Evolutionary conservation across 1,140 invertebrate species (phyloP), one percentile per base, ranked within the genome.

Genomic region (Drosophila auraria): DNA sequence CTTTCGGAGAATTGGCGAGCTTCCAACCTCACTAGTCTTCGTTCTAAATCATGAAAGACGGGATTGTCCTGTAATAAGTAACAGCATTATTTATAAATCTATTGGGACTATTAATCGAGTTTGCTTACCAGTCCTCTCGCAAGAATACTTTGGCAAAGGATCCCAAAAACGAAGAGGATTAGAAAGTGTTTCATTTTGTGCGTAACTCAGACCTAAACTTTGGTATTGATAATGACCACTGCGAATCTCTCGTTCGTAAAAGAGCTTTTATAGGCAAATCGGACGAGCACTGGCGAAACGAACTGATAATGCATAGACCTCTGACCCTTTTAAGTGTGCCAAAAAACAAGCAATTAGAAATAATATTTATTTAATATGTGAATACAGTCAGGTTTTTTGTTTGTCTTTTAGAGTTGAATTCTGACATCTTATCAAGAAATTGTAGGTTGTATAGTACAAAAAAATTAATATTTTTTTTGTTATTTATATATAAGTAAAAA

Each of bases 71-170:
- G 30, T 5, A 0, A 20, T 3, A 15, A 15, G 17, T 5, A 17
- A 1, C 2, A 5, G 7, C 2, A 8, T 56, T 15, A 9, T 17
- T 30, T 8, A 11, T n/a, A 17, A 23, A 51, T 36, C 1, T 0
- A n/a, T 61, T 0, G 3, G 2, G 3, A 9, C 15, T 1, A 38
- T 5, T 15, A 1, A 1, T 9, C 1, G 2, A 4, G 11, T 8
- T 4, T 50, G 14, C 59, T 62, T 5, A 62, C 59, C 9, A 54
- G 11, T 36, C 20, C 56, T n/a, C 56, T 36, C 8, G 59, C 59
- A 0, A 53, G n/a, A 7, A 5, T 9, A 54, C 36, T 62, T 20
- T 25, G 30, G 2, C 15, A n/a, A n/a, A 8, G 15, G 30, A 15
- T 9, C 14, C n/a, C 14, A 3, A 12, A 17, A 20, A 14, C 17